A percentile compares a stretch with the other conserved stretches of the same genome.
Evolutionary conservation across 1,140 invertebrate genomes (phyloP).

Genomic region (Archivesica marissinica): DNA sequence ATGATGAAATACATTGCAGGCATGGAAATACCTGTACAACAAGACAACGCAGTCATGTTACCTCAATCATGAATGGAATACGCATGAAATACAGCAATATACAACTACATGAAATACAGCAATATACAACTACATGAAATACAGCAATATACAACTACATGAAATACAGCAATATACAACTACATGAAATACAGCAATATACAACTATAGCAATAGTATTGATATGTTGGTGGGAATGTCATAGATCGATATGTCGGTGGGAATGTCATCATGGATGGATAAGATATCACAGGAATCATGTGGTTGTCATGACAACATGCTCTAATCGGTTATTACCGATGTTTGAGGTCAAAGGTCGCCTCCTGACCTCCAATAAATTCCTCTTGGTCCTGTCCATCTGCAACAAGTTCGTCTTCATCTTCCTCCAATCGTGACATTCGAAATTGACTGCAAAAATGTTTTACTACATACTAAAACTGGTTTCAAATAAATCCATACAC

Average conservation of each 20-base stretch:
- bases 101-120: no score
- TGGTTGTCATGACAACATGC: constrained; percentile 5
- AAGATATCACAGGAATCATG: not conserved
- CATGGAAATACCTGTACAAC: no score
- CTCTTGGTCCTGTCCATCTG: constrained; percentile 59
- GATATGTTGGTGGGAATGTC: no score
- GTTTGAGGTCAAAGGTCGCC: constrained; percentile 61
- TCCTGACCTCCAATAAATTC: constrained; percentile 71
- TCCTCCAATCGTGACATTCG: constrained; percentile 70
- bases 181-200: no score
- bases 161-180: no score
- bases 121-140: no score
- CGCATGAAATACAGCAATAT: no score
- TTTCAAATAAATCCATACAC: not conserved
- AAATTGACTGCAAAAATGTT: constrained; percentile 68
- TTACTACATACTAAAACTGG: not conserved
- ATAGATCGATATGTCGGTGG: constrained; percentile 8
- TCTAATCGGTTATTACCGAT: not conserved
- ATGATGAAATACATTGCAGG: no score
- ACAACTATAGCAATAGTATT: no score
- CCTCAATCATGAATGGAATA: no score
- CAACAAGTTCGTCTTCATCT: constrained; percentile 68
- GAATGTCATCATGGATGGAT: constrained; percentile 2
- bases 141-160: no score
- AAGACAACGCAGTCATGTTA: no score